Percentiles rank a stretch among this genome's conserved stretches.
phyloP scores from a whole-genome alignment of 2,113 vertebrate genomes.

The Vidua chalybeata region DNA sequence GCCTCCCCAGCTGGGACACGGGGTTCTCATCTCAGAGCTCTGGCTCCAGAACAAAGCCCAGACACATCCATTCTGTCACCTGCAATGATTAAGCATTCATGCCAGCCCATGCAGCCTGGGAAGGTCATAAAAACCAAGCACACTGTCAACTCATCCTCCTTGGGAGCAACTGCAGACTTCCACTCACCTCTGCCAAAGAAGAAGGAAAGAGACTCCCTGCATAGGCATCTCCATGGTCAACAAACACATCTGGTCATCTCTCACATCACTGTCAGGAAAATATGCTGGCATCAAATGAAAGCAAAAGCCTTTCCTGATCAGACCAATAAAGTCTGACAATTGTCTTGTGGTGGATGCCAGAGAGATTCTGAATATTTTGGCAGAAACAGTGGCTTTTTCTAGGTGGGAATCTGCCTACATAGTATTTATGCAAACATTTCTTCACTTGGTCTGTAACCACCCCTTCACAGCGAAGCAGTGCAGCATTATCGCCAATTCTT shows the following conservation, averaged over 20 bases:
- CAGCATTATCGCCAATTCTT: neutral
- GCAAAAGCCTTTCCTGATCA: neutral
- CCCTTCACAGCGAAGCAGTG: slow-evolving; percentile 2
- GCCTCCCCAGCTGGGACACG: neutral
- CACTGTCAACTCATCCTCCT: neutral
- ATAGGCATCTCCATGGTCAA: neutral
- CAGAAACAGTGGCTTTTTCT: slow-evolving; percentile 16
- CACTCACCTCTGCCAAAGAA: slow-evolving; percentile 17
- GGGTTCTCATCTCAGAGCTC: neutral
- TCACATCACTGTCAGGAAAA: neutral
- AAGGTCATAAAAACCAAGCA: neutral
- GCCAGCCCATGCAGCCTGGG: neutral
- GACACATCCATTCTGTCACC: neutral
- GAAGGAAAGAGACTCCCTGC: neutral
- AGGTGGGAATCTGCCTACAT: slow-evolving; percentile 64
- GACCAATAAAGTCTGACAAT: slow-evolving; percentile 41
- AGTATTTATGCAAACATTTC: slow-evolving; percentile 59
- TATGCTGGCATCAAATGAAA: neutral
- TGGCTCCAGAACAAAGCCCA: neutral
- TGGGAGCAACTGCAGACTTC: neutral
- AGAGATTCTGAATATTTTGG: slow-evolving; percentile 51
- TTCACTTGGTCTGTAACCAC: slow-evolving; percentile 52
- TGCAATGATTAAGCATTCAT: neutral
- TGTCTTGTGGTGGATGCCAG: slow-evolving; percentile 25
- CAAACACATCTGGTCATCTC: neutral